These are phyloP conservation scores for Chrysina gloriosa DNA, from an alignment of 2,888 invertebrate species.

Conservation along the genomic window DNA sequence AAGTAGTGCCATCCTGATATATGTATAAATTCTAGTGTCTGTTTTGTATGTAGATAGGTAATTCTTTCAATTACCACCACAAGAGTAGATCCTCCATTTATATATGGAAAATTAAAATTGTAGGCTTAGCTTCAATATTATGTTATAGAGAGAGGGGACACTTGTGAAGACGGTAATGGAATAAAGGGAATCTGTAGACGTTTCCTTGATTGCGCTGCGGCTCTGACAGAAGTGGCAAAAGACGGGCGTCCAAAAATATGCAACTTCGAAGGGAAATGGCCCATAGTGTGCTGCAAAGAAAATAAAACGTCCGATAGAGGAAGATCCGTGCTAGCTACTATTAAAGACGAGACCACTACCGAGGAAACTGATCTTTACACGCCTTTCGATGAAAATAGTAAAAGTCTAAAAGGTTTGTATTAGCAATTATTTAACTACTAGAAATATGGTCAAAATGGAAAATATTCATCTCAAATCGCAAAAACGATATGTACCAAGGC, in stretches of 20 bases:
- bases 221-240: constrained; percentile 19
- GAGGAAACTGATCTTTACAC: background rate
- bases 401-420: background rate
- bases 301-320: background rate
- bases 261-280: constrained; percentile 27
- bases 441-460: too few relatives aligned
- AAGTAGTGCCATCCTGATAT: too few relatives aligned
- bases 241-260: constrained; percentile 34
- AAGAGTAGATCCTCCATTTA: background rate
- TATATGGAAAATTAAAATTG: background rate
- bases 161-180: background rate
- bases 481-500: too few relatives aligned
- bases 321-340: too few relatives aligned
- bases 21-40: too few relatives aligned
- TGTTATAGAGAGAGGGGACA: background rate
- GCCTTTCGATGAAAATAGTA: background rate
- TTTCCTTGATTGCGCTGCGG: constrained; percentile 32
- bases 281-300: constrained; percentile 45
- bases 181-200: constrained; percentile 25
- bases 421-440: background rate
- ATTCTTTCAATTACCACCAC: too few relatives aligned
- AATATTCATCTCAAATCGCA: too few relatives aligned
- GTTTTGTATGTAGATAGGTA: too few relatives aligned
- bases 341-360: background rate
- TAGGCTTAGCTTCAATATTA: background rate